Percentiles rank a stretch among this genome's conserved stretches.
Evolutionary conservation across 2,113 vertebrate species (phyloP).

Genomic region (Vimba vimba): DNA sequence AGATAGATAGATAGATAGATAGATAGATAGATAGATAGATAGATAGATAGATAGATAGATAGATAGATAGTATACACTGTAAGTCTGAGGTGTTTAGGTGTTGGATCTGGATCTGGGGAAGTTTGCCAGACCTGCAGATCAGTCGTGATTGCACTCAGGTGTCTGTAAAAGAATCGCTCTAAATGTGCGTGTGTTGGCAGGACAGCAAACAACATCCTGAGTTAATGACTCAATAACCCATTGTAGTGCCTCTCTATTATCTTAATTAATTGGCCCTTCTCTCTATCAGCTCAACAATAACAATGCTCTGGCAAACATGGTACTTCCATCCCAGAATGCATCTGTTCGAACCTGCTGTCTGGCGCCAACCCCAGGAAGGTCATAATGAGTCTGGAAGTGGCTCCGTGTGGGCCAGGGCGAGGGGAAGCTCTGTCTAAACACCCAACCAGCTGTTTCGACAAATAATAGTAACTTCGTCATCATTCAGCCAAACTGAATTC

Average conservation of each 20-base stretch:
- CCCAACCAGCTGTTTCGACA: slow-evolving; percentile 21
- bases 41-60: too few species aligned
- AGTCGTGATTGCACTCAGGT: background rate
- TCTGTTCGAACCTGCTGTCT: slow-evolving; percentile 36
- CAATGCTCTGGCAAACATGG: slow-evolving; percentile 47
- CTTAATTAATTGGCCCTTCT: slow-evolving; percentile 59
- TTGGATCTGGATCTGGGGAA: background rate
- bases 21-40: too few species aligned
- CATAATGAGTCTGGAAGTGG: slow-evolving; percentile 38
- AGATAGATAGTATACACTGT: too few species aligned
- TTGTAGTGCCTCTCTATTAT: slow-evolving; percentile 56
- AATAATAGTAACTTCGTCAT: slow-evolving; percentile 21
- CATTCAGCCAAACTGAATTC: background rate
- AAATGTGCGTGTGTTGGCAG: slow-evolving; percentile 35
- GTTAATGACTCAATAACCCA: slow-evolving; percentile 50
- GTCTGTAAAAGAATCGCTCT: slow-evolving; percentile 20
- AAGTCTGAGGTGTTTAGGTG: too few species aligned
- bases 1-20: background rate
- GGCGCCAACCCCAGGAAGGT: slow-evolving; percentile 44
- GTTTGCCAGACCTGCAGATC: background rate
- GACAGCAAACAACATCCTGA: slow-evolving; percentile 9
- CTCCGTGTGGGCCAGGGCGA: slow-evolving; percentile 9
- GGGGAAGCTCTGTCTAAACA: slow-evolving; percentile 37
- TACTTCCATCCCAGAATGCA: slow-evolving; percentile 55
- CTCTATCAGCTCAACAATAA: slow-evolving; percentile 53